phyloP scores from a whole-genome alignment of 2,797 vertebrate species.

The Halcyon leucocephala region DNA sequence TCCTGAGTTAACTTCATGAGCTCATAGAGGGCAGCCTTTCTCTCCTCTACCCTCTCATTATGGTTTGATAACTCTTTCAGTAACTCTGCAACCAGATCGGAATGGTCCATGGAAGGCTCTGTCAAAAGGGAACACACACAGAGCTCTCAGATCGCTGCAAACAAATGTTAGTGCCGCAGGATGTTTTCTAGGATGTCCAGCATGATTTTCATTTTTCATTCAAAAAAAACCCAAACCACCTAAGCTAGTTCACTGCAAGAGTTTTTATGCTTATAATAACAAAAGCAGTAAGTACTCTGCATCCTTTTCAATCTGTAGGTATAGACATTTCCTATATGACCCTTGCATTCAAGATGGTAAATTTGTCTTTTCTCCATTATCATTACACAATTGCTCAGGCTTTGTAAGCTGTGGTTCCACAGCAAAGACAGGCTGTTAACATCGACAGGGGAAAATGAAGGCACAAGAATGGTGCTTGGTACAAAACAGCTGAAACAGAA shows the following conservation, averaged over 20 bases:
- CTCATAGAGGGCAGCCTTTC: conserved; percentile 91
- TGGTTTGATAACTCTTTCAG: conserved; percentile 96
- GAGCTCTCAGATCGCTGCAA: neutral
- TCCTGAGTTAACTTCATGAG: conserved; percentile 94
- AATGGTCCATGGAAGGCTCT: conserved; percentile 92
- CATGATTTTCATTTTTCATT: neutral
- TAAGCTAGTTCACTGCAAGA: neutral
- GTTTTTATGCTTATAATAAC: neutral
- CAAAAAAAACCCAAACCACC: fast-evolving
- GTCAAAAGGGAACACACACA: conserved; percentile 20
- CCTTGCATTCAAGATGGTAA: neutral
- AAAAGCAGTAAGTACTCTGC: too few relatives aligned
- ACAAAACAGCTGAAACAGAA: neutral
- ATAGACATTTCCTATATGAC: neutral
- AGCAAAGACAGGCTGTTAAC: neutral
- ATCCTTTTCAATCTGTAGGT: too few relatives aligned
- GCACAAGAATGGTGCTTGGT: neutral
- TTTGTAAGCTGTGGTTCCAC: neutral
- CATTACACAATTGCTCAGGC: neutral
- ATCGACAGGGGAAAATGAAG: fast-evolving
- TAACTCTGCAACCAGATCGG: conserved; percentile 93
- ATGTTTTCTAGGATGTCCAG: neutral
- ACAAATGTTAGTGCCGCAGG: neutral
- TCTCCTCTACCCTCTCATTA: conserved; percentile 94
- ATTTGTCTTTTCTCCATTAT: neutral